These are phyloP conservation scores for Cartodere bifasciata DNA, from an alignment of 2,888 invertebrate species.

Conservation along the genomic window DNA sequence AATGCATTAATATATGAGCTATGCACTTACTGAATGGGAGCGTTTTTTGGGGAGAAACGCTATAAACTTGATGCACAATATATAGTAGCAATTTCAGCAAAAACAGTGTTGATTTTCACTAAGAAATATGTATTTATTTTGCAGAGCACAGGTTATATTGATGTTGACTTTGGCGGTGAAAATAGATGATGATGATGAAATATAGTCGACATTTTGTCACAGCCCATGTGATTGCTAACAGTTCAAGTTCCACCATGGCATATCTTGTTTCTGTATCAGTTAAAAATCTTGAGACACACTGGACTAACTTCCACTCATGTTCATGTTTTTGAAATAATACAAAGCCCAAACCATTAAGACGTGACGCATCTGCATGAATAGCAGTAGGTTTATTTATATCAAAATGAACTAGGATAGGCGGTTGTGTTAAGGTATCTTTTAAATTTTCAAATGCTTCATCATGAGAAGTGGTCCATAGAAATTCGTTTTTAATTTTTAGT, in stretches of 20 bases:
- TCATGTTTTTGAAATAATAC: conserved; percentile 3
- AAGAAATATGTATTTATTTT: too few relatives aligned
- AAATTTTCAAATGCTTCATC: conserved; percentile 3
- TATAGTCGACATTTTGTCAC: background rate
- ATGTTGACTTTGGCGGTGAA: too few relatives aligned
- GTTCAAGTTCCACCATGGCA: conserved; percentile 4
- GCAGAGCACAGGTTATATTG: too few relatives aligned
- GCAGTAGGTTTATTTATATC: background rate
- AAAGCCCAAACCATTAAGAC: conserved; percentile 2
- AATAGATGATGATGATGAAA: too few relatives aligned
- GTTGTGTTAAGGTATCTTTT: background rate
- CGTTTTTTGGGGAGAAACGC: too few relatives aligned
- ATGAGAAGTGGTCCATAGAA: conserved; percentile 2
- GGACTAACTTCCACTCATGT: background rate
- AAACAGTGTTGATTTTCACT: too few relatives aligned
- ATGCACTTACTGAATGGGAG: too few relatives aligned
- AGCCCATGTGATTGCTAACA: conserved; percentile 3
- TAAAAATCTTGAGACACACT: conserved; percentile 3
- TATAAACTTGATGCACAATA: too few relatives aligned
- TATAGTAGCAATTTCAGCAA: too few relatives aligned
- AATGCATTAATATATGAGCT: too few relatives aligned
- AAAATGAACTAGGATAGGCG: conserved; percentile 3
- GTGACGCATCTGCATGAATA: conserved; percentile 3
- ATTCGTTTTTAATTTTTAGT: conserved; percentile 1
- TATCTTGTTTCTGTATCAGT: conserved; percentile 2